Base-by-base conservation (phyloP, 2,113 vertebrate species). In the Cyrtonyx montezumae region DNA sequence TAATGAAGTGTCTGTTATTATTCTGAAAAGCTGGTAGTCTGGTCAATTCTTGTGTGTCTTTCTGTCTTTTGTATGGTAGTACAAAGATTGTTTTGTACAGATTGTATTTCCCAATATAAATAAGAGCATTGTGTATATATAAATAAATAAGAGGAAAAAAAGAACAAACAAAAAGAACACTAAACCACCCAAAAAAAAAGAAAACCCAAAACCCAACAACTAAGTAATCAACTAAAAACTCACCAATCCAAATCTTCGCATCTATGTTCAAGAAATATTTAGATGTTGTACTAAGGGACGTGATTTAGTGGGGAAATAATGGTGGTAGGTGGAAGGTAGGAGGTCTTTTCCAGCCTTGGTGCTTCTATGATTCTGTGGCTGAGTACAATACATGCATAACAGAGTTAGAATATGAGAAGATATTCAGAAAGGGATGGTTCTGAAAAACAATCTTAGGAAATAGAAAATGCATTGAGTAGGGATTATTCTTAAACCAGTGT, bases 1-100 rank as follows among this genome's bases (percentile, higher is more conserved):
- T 75, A 87, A 96, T 46, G 22, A 48, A 79, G 69, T 56, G 19
- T 82, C 48, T 87, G 67, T 95, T 88, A 69, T 59, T 58, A 53
- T 56, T 74, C 45, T 34, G 9, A 87, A 81, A 68, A 59, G 21
- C 32, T 90, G 13, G 22, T 55, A 9, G 26, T 61, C 62, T 79
- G 6, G 12, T 30, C 9, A 23, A 30, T 46, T 88, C 90, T 80
- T 30, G 2, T 13, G 30, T 42, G 17, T 65, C 17, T 20, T 48
- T 12, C 36, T 86, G 23, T 55, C 16, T 91, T 79, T 73, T 76
- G 13, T 32, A 34, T 30, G 46, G 42, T 12, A 36, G 30, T 28
- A 49, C 21, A 48, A 36, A 51, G 30, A 28, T 15, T 70, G 45
- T 23, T 21, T 30, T 63, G 28, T 73, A 88, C 51, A 32, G 53